Evolutionary conservation across 2,113 vertebrate genomes (phyloP).

Genomic region (Nyctibius bracteatus): DNA sequence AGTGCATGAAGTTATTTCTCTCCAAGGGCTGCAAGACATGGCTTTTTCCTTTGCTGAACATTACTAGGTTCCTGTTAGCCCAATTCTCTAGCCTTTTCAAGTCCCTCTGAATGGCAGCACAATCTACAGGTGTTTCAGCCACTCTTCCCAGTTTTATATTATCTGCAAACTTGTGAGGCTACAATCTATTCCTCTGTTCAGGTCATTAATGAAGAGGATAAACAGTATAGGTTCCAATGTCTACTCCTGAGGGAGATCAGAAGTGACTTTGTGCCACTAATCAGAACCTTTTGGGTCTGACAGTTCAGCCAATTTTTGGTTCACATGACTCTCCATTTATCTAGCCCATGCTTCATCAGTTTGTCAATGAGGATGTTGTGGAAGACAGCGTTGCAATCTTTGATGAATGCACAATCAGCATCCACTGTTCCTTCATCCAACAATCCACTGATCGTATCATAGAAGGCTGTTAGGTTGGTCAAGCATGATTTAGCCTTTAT

Average conservation of each 20-base stretch:
- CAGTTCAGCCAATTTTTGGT: not conserved
- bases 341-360: not conserved
- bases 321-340: not conserved
- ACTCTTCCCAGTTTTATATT: not conserved
- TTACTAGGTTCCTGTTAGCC: not conserved
- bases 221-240: not conserved
- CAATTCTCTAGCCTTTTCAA: not conserved
- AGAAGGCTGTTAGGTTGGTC: not conserved
- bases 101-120: not conserved
- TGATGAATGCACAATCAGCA: not conserved
- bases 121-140: not conserved
- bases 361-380: not conserved
- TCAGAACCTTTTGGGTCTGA: not conserved
- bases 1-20: not conserved
- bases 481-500: not conserved
- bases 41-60: not conserved
- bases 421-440: not conserved
- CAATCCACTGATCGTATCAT: not conserved
- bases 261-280: not conserved
- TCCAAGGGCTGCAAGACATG: not conserved
- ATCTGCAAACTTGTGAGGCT: not conserved
- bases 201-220: not conserved
- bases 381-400: not conserved
- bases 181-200: not conserved
- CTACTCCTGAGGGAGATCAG: not conserved